A percentile compares a stretch with the other conserved stretches of the same genome.
These are phyloP conservation scores for Meteorus sp. DNA, from an alignment of 1,140 invertebrate species.

Conservation along the genomic window DNA sequence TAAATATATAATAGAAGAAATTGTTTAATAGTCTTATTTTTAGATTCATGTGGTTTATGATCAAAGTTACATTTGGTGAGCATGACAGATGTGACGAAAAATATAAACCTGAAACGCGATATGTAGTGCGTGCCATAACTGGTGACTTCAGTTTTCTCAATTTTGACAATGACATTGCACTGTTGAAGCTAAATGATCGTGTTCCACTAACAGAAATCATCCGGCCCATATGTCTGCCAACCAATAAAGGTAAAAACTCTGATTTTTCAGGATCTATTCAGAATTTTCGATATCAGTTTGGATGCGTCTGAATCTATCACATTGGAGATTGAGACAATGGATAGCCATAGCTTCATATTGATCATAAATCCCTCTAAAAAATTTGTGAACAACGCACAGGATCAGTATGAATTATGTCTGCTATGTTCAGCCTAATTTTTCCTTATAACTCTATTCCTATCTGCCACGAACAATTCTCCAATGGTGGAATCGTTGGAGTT, in stretches of 20 bases:
- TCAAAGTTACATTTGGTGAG: constrained; percentile 82
- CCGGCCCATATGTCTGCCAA: constrained; percentile 77
- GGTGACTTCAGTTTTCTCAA: constrained; percentile 80
- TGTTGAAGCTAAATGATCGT: constrained; percentile 75
- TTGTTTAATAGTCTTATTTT: constrained; percentile 50
- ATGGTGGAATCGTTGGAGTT: too few species aligned
- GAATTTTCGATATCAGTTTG: too few species aligned
- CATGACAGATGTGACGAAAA: constrained; percentile 79
- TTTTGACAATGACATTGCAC: constrained; percentile 84
- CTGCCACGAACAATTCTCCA: too few species aligned
- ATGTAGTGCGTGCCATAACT: constrained; percentile 71
- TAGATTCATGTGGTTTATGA: constrained; percentile 89
- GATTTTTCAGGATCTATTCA: background rate
- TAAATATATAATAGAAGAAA: background rate
- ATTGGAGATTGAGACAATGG: too few species aligned
- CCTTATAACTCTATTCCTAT: too few species aligned
- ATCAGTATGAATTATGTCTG: too few species aligned
- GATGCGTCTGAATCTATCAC: too few species aligned
- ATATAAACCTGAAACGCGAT: constrained; percentile 70
- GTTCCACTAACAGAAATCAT: constrained; percentile 75
- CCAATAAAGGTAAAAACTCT: constrained; percentile 60
- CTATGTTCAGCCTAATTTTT: too few species aligned
- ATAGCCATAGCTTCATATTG: too few species aligned
- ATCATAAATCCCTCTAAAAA: too few species aligned
- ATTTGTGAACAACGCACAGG: too few species aligned